These are phyloP conservation scores for Spea multiplicata DNA, from an alignment of 2,113 vertebrate species.

Conservation along the genomic window DNA sequence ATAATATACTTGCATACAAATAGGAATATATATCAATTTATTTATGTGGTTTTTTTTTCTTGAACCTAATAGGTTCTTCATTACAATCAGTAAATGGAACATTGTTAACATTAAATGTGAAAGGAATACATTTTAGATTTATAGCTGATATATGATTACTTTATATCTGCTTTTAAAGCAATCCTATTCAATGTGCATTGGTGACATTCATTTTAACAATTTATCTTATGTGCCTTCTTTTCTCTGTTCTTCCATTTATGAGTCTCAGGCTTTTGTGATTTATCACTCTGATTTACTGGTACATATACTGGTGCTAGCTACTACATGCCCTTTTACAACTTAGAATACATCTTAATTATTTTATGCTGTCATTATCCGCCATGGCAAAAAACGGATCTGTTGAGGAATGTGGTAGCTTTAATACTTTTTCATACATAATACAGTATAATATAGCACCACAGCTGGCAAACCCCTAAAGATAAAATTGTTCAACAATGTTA, in stretches of 20 bases:
- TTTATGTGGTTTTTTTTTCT: too few relatives aligned
- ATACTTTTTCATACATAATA: background rate
- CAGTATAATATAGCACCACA: background rate
- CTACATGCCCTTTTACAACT: constrained; percentile 22
- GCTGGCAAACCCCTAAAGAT: background rate
- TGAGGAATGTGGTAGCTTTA: constrained; percentile 1
- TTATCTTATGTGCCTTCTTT: background rate
- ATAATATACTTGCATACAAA: too few relatives aligned
- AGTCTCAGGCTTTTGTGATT: constrained; percentile 9
- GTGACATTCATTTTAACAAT: background rate
- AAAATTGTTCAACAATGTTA: background rate
- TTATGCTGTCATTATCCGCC: constrained; percentile 30
- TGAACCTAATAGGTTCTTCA: background rate
- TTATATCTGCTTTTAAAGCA: background rate
- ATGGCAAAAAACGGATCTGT: constrained; percentile 26
- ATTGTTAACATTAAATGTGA: background rate
- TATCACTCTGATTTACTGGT: constrained; percentile 26
- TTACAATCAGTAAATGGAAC: background rate
- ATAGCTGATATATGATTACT: background rate
- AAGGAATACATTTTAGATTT: background rate
- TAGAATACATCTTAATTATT: constrained; percentile 40
- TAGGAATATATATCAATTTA: too few relatives aligned
- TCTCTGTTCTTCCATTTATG: constrained; percentile 1
- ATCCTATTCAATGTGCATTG: background rate
- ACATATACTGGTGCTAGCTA: constrained; percentile 17